Conservation (phyloP, 2,797 vertebrate genomes). For the Buceros bicornis region DNA sequence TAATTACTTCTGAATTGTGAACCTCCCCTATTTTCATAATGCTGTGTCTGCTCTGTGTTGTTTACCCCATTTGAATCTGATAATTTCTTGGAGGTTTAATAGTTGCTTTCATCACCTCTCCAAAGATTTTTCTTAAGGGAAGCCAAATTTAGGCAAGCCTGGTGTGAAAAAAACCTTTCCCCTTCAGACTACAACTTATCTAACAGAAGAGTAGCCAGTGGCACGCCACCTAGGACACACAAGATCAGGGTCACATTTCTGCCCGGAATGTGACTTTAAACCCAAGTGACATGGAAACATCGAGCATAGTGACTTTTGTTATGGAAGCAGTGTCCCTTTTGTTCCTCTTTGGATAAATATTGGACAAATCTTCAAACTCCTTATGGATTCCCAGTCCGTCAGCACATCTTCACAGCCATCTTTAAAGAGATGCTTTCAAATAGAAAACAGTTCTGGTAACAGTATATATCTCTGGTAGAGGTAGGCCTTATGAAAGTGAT, state of each 20-base stretch:
- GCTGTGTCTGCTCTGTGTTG: not conserved
- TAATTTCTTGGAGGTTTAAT: not conserved
- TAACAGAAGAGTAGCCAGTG: not conserved
- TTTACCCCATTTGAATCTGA: not conserved
- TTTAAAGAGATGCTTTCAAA: not conserved
- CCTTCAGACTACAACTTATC: not conserved
- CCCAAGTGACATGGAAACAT: not conserved
- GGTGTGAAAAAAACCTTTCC: not conserved
- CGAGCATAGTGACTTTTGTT: not conserved
- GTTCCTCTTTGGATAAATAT: not conserved
- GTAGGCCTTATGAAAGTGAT: not conserved
- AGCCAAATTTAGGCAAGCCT: not conserved
- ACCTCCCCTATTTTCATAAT: not conserved
- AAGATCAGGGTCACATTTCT: not conserved
- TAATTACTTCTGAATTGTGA: not conserved
- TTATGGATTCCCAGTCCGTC: not conserved
- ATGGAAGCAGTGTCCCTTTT: not conserved
- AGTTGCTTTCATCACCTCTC: not conserved
- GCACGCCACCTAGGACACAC: too few species aligned
- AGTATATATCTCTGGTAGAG: not conserved
- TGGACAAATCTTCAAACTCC: not conserved
- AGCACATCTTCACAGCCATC: not conserved
- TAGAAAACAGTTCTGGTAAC: not conserved
- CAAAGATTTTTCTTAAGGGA: not conserved
- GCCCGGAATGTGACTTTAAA: not conserved